phyloP scores from a whole-genome alignment of 2,888 invertebrate species.

The Caenorhabditis imperialis region DNA sequence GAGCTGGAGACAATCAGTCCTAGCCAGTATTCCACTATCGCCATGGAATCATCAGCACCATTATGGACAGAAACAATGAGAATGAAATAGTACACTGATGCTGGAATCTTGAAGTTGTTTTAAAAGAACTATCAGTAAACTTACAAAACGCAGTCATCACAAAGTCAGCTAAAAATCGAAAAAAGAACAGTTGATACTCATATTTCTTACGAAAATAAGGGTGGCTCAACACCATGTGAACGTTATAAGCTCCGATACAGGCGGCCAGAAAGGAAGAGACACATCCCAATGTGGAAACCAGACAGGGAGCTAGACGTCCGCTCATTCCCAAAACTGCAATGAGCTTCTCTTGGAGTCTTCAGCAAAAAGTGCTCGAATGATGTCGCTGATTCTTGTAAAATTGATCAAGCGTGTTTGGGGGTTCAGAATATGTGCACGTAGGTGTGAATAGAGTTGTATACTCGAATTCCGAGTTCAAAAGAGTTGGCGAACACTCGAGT shows the following conservation, averaged over 20 bases:
- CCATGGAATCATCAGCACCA: constrained; percentile 6
- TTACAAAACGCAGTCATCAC: constrained; percentile 35
- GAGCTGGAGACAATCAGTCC: constrained; percentile 32
- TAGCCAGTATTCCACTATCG: constrained; percentile 21
- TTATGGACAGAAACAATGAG: constrained; percentile 16
- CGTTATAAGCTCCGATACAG: constrained; percentile 17
- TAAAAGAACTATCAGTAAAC: not conserved
- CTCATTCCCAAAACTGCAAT: not conserved
- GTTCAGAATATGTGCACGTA: not conserved
- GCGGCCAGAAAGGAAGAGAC: constrained; percentile 18
- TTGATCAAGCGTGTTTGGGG: constrained; percentile 13
- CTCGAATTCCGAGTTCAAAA: no score
- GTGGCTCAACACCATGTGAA: constrained; percentile 21
- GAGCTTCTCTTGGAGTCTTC: not conserved
- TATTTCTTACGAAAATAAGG: constrained; percentile 26
- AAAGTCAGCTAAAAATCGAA: constrained; percentile 26
- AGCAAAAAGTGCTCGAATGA: no score
- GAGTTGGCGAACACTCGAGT: no score
- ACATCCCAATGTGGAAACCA: constrained; percentile 29
- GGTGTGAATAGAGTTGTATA: no score
- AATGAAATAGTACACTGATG: constrained; percentile 22
- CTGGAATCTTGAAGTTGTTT: constrained; percentile 1
- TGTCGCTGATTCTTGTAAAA: not conserved
- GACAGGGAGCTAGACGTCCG: constrained; percentile 8
- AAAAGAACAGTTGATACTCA: constrained; percentile 37